Percentiles rank a stretch among this genome's conserved stretches.
These are phyloP conservation scores for Irena cyanogastra DNA, from an alignment of 2,113 vertebrate species.

Conservation along the genomic window DNA sequence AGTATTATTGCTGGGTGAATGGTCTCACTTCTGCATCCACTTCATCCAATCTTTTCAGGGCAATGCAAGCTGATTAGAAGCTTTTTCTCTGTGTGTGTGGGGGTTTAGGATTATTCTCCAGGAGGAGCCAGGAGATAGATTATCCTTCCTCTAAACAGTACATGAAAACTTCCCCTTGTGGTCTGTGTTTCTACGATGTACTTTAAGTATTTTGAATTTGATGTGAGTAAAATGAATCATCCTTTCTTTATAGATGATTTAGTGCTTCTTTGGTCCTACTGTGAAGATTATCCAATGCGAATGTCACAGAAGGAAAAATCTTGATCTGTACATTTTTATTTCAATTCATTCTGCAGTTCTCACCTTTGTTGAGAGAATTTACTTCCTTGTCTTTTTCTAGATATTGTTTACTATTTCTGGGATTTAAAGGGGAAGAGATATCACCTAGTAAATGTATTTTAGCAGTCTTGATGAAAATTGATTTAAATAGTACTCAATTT, in stretches of 20 bases:
- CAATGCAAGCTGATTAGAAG: not conserved
- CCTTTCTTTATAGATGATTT: not conserved
- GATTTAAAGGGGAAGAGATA: not conserved
- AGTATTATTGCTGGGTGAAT: not conserved
- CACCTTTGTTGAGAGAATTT: not conserved
- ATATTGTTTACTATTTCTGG: not conserved
- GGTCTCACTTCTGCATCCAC: not conserved
- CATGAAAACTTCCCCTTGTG: not conserved
- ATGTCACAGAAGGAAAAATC: not conserved
- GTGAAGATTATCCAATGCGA: not conserved
- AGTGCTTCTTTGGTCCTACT: not conserved
- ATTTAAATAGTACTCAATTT: not conserved
- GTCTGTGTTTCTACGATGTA: not conserved
- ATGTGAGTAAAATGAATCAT: not conserved
- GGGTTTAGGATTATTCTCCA: not conserved
- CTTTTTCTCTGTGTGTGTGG: not conserved
- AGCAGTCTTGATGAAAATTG: not conserved
- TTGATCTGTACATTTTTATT: not conserved
- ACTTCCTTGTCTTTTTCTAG: not conserved
- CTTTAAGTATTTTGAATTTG: not conserved
- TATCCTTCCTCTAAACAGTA: not conserved
- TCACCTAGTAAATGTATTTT: not conserved
- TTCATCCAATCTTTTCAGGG: not conserved
- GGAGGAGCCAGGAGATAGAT: not conserved
- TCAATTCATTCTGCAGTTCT: not conserved